Evolutionary conservation across 2,113 vertebrate species (phyloP).

Genomic region (Narcine bancroftii): DNA sequence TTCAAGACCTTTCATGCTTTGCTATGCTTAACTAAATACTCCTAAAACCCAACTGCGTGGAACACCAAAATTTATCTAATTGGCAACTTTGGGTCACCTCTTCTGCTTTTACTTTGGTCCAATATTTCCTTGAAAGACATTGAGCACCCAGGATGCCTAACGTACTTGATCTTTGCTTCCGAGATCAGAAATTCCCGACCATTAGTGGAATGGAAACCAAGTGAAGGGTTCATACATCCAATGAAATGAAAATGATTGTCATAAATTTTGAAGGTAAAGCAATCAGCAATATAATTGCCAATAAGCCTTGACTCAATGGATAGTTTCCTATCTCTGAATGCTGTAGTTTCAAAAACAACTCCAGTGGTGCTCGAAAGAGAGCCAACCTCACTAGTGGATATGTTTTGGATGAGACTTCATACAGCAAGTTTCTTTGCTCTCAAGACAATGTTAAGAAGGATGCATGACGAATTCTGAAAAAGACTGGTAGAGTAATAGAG

Average conservation of each 20-base stretch:
- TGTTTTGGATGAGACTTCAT: not conserved
- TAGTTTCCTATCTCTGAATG: too few relatives aligned
- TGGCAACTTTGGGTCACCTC: not conserved
- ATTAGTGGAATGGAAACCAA: not conserved
- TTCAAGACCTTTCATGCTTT: not conserved
- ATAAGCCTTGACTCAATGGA: too few relatives aligned
- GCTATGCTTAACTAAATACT: not conserved
- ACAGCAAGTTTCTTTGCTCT: not conserved
- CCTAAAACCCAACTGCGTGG: not conserved
- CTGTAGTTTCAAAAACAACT: too few relatives aligned
- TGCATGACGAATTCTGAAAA: not conserved
- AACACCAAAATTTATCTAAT: not conserved
- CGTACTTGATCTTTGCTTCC: not conserved
- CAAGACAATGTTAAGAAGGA: too few relatives aligned
- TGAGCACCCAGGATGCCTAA: not conserved
- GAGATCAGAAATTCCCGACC: not conserved
- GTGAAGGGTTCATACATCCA: not conserved
- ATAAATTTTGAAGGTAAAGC: not conserved
- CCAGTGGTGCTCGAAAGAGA: not conserved
- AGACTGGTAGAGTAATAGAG: not conserved
- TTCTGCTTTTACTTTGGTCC: not conserved
- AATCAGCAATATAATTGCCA: not conserved
- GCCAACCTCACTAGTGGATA: not conserved
- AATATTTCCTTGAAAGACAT: not conserved
- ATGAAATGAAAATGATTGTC: not conserved